phyloP scores from a whole-genome alignment of 2,888 invertebrate genomes.

The Cryptus armator region DNA sequence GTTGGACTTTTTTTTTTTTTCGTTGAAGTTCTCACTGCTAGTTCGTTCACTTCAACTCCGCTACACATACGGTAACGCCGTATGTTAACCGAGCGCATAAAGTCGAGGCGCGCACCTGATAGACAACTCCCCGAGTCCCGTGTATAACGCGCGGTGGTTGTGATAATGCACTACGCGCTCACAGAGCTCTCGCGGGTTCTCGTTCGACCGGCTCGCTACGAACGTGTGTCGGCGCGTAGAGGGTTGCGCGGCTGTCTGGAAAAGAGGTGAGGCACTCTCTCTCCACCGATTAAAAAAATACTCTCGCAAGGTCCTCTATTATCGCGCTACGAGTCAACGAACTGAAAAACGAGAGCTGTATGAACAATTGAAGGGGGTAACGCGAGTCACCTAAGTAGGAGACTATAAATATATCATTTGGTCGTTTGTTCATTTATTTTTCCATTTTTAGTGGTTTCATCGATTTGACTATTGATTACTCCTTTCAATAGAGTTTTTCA shows the following conservation, averaged over 20 bases:
- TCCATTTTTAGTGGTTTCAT: no score
- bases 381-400: no score
- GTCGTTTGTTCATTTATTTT: no score
- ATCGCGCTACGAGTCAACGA: conserved; percentile 64
- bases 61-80: conserved; percentile 7
- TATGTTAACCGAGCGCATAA: conserved; percentile 69
- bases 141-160: conserved; percentile 35
- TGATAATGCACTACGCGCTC: conserved; percentile 54
- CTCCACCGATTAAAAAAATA: conserved; percentile 51
- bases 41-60: conserved; percentile 18
- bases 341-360: conserved; percentile 56
- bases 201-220: conserved; percentile 29
- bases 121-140: conserved; percentile 70
- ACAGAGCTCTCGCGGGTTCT: background rate
- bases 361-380: no score
- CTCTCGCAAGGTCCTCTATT: conserved; percentile 62
- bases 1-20: conserved; percentile 47
- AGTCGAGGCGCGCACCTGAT: conserved; percentile 74
- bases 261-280: conserved; percentile 38
- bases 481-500: background rate
- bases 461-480: no score
- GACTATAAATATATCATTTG: no score
- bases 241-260: conserved; percentile 24
- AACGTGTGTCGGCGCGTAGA: conserved; percentile 3
- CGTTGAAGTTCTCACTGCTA: background rate